Evolutionary conservation across 2,113 vertebrate species (phyloP).

Genomic region (Oryctolagus cuniculus): mOryCun1.1 NC_091434.1:28170501-28171000

Average conservation of each 20-base stretch:
- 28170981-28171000: background rate
- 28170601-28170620: background rate
- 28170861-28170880: background rate
- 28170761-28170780: background rate
- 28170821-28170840: background rate
- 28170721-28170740: background rate
- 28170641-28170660: background rate
- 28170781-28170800: background rate
- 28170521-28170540: background rate
- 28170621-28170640: background rate
- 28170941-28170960: background rate
- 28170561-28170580: background rate
- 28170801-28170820: background rate
- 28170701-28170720: background rate
- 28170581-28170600: background rate
- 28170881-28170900: background rate
- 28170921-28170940: background rate
- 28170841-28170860: background rate
- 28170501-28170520: background rate
- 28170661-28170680: background rate
- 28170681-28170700: background rate
- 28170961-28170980: background rate
- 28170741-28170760: background rate
- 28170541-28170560: background rate
- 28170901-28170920: background rate